Evolutionary conservation across 1,140 invertebrate species (phyloP).

Genomic region (Drosophila kepulauana): DNA sequence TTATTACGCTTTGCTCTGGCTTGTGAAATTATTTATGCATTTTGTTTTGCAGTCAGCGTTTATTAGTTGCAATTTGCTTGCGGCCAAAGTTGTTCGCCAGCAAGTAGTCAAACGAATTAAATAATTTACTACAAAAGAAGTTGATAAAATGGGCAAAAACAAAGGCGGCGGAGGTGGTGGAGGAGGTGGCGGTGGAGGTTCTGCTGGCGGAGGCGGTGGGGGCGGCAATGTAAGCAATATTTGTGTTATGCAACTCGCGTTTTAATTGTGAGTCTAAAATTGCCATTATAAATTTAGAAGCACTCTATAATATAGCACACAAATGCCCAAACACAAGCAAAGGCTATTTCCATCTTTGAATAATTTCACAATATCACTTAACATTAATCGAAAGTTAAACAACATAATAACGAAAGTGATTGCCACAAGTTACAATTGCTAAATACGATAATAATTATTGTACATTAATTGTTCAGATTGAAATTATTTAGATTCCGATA

Average conservation of each 20-base stretch:
- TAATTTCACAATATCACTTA: too few relatives aligned
- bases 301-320: conserved; percentile 1
- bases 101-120: conserved; percentile 57
- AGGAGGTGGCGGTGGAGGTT: conserved; percentile 53
- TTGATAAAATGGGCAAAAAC: conserved; percentile 78
- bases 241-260: conserved; percentile 80
- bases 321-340: too few relatives aligned
- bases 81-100: conserved; percentile 56
- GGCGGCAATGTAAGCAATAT: conserved; percentile 84
- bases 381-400: too few relatives aligned
- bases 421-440: too few relatives aligned
- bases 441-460: too few relatives aligned
- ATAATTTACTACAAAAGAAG: conserved; percentile 53
- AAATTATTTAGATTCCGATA: too few relatives aligned
- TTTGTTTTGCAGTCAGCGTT: conserved; percentile 59
- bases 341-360: too few relatives aligned
- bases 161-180: conserved; percentile 67
- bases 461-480: too few relatives aligned
- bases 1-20: conserved; percentile 49
- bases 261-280: conserved; percentile 71
- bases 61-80: conserved; percentile 80
- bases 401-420: too few relatives aligned
- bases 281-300: conserved; percentile 8
- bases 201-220: conserved; percentile 57
- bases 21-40: conserved; percentile 69